Evolutionary conservation across 2,888 invertebrate genomes (phyloP), one percentile per base, ranked within the genome.

Genomic region (Diplolepis rosae): DNA sequence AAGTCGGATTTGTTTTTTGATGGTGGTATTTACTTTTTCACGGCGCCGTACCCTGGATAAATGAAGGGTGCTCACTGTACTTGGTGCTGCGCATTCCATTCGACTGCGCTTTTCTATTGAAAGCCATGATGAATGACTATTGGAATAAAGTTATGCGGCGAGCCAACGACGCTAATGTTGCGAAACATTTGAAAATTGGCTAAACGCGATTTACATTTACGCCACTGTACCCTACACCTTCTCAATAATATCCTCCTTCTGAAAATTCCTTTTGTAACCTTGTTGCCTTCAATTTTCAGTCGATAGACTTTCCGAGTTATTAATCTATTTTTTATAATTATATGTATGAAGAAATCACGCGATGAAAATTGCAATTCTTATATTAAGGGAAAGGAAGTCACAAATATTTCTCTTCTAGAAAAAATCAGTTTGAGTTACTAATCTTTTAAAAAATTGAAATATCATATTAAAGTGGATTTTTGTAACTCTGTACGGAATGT

Each of bases 101-200:
- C 77, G 79, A 80, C 78, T 81, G 79, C 73, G 72, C 79, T 70
- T 77, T 76, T 72, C 82, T 80, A 86, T 86, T 81, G 85, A 86
- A 85, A 80, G 73, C 76, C 78, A 81, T 84, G 85, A 87, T 80
- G 83, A 86, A 87, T 85, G 85, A 84, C 83, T 82, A 84, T 83
- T 76, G 83, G 82, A 84, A 86, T 83, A 86, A 85, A 86, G 85
- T 85, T 85, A 85, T 85, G 82, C 82, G 83, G 76, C 80, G 79
- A 68, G 68, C 71, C 80, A 79, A 74, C 82, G 76, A 76, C 79
- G 85, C 79, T 85, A 86, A 85, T 85, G 87, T 85, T 82, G 83
- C 86, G 84, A 84, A 85, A 86, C 82, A 77, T 79, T 82, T 80
- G 76, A 77, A 80, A 84, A 80, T 78, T 80, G 78, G 81, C 76